Evolutionary conservation across 2,797 vertebrate species (phyloP), one percentile per base, ranked within the genome.

Genomic region (Muscicapa striata): DNA sequence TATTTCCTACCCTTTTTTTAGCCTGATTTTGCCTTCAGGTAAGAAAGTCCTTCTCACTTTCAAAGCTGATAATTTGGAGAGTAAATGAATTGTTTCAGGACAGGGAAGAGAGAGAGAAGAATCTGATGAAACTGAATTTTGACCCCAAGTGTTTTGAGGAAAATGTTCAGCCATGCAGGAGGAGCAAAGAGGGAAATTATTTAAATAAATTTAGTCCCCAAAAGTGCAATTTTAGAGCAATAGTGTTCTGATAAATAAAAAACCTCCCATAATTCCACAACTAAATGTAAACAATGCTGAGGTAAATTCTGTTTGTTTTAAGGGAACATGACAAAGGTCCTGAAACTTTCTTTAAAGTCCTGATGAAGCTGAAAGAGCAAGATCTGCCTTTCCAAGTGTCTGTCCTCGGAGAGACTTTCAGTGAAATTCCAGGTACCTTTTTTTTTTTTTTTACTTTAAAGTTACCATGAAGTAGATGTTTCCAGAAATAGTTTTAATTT

Each of bases 291-390:
- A 40, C 9, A 78, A 94, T 94, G 26, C 76, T 88, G 91, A 95
- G 38, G 66, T 97, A 94, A 97, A 89, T 98, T 98, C 98, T 98
- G 94, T 99, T 98, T 99, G 87, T 98, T 99, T 99, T 97, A 98
- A 99, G 99, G 99, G 99, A 99, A 95, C 99, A 98, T 30, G 99
- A 99, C 98, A 99, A 99, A 98, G 99, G 98, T 97, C 99, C 98
- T 94, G 99, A 99, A 98, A 99, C 98, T 95, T 99, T 99, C 98
- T 99, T 99, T 98, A 98, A 99, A 98, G 98, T 98, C 76, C 93
- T 98, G 97, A 96, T 98, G 98, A 98, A 98, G 97, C 98, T 98
- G 95, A 99, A 98, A 95, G 97, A 98, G 69, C 95, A 96, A 85
- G 93, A 94, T 70, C 95, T 99, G 40, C 72, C 96, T 98, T 99